phyloP scores from a whole-genome alignment of 2,113 vertebrate species.

The Phaethornis superciliosus region DNA sequence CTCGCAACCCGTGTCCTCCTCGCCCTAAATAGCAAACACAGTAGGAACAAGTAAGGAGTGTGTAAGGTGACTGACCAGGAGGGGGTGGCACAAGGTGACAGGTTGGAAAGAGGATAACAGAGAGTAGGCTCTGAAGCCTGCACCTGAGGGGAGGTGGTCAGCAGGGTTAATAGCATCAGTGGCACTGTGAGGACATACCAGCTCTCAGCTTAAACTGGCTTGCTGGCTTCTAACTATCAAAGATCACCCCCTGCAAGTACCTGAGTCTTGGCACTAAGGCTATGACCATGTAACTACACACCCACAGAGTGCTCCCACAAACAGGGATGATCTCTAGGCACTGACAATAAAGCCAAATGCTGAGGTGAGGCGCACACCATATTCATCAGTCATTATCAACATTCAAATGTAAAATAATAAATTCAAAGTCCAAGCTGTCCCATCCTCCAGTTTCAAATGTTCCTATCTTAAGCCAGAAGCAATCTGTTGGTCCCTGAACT shows the following conservation, averaged over 20 bases:
- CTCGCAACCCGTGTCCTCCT: neutral
- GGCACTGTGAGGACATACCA: neutral
- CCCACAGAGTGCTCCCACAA: rapidly evolving
- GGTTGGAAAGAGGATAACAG: neutral
- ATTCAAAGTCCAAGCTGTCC: neutral
- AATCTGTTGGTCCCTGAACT: slow-evolving; percentile 8
- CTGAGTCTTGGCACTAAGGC: neutral
- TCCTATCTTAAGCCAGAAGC: neutral
- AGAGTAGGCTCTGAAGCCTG: neutral
- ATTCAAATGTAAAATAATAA: neutral
- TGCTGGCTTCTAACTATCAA: neutral
- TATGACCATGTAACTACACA: neutral
- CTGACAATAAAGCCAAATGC: neutral
- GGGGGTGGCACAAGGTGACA: neutral
- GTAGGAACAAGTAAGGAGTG: neutral
- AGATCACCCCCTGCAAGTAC: neutral
- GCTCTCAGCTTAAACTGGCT: neutral
- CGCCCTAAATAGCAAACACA: neutral
- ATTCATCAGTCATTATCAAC: neutral
- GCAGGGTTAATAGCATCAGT: neutral
- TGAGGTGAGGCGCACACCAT: neutral
- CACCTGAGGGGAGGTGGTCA: neutral
- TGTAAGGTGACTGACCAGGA: neutral
- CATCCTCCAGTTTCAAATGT: neutral
- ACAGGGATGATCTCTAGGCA: neutral